Evolutionary conservation across 2,797 vertebrate genomes (phyloP).

Genomic region (Ctenochaetus hawaiiensis): DNA sequence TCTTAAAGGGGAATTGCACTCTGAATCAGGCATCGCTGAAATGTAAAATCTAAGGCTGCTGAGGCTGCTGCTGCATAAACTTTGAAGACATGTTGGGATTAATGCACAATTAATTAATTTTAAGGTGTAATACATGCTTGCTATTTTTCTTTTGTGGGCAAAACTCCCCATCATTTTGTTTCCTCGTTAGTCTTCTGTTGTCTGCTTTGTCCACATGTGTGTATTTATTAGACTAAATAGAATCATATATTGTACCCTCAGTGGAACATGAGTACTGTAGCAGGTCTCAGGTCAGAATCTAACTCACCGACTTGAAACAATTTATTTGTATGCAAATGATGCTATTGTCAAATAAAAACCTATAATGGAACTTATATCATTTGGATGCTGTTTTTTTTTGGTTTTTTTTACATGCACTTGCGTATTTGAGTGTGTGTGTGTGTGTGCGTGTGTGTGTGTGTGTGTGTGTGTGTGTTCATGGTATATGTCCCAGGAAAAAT

Average conservation of each 20-base stretch:
- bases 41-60: conserved; percentile 13
- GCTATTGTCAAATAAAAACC: conserved; percentile 57
- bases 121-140: background rate
- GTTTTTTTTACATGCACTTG: conserved; percentile 1
- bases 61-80: background rate
- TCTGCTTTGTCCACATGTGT: conserved; percentile 7
- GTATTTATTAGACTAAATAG: conserved; percentile 1
- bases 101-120: background rate
- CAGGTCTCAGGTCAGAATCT: conserved; percentile 24
- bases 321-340: conserved; percentile 33
- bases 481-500: too few species aligned
- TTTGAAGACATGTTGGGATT: background rate
- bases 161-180: conserved; percentile 4
- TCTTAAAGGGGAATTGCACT: conserved; percentile 49
- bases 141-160: background rate
- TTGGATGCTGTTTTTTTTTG: conserved; percentile 37
- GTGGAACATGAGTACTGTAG: conserved; percentile 7
- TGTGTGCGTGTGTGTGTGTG: background rate
- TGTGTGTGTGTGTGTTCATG: background rate
- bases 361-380: background rate
- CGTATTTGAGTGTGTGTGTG: background rate
- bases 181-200: conserved; percentile 5
- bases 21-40: conserved; percentile 1
- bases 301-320: background rate
- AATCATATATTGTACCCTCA: background rate